A percentile compares a stretch with the other conserved stretches of the same genome.
phyloP scores from a whole-genome alignment of 1,140 invertebrate genomes.

The Hermetia illucens region DNA sequence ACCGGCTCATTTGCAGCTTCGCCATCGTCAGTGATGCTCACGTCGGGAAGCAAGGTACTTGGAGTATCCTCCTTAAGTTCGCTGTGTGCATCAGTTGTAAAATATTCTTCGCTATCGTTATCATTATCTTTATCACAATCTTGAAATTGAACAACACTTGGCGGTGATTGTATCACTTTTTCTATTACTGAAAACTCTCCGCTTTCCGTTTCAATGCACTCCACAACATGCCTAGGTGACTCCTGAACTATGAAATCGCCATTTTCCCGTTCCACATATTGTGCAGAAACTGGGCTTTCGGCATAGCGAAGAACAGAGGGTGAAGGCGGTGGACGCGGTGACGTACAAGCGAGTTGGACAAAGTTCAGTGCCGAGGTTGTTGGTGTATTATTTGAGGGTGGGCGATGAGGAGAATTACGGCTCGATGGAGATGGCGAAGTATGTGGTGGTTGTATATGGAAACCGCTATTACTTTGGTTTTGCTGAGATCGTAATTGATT shows the following conservation, averaged over 20 bases:
- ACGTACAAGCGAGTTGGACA: no score
- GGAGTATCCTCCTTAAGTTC: constrained; percentile 9
- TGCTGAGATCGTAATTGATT: constrained; percentile 31
- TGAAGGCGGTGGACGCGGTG: constrained; percentile 6
- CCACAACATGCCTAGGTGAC: constrained; percentile 27
- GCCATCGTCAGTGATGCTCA: constrained; percentile 2
- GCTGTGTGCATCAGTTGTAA: constrained; percentile 11
- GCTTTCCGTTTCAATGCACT: constrained; percentile 27
- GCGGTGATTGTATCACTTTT: constrained; percentile 27
- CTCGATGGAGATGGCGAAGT: not conserved
- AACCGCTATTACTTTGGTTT: constrained; percentile 26
- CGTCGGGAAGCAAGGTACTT: no score
- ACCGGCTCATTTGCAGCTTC: constrained; percentile 2
- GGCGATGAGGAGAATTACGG: no score
- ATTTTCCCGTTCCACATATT: constrained; percentile 26
- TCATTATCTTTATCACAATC: constrained; percentile 19
- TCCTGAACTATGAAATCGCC: constrained; percentile 29
- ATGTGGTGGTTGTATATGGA: not conserved
- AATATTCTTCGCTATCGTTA: constrained; percentile 22
- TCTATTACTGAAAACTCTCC: constrained; percentile 28
- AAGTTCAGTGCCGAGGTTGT: no score
- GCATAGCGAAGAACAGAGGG: constrained; percentile 22
- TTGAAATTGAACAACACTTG: constrained; percentile 15
- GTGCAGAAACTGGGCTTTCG: constrained; percentile 23
- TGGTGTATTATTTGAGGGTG: no score